Evolutionary conservation across 2,113 vertebrate genomes (phyloP).

Genomic region (Haplochromis burtoni): DNA sequence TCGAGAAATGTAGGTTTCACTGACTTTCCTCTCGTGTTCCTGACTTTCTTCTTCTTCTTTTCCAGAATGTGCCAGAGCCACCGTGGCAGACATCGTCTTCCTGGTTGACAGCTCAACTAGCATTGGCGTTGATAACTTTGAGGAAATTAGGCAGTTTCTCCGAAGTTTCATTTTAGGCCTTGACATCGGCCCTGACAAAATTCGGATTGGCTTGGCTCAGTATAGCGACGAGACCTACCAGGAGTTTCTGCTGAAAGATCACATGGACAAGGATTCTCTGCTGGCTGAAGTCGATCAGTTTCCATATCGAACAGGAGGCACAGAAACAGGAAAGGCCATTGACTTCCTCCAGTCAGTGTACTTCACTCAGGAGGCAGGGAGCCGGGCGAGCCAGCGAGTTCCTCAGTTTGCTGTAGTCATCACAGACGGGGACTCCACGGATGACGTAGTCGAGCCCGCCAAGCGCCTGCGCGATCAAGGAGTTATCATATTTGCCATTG

Average conservation of each 20-base stretch:
- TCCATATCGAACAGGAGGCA: slow-evolving; percentile 57
- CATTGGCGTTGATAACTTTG: slow-evolving; percentile 64
- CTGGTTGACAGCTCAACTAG: slow-evolving; percentile 76
- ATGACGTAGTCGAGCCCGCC: slow-evolving; percentile 60
- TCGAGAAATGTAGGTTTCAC: not conserved
- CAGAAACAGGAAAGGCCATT: slow-evolving; percentile 71
- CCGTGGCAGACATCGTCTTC: slow-evolving; percentile 75
- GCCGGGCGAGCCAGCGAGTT: slow-evolving; percentile 48
- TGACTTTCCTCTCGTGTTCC: not conserved
- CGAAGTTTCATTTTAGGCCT: slow-evolving; percentile 59
- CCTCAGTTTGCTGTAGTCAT: slow-evolving; percentile 78
- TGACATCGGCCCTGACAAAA: slow-evolving; percentile 65
- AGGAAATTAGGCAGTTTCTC: slow-evolving; percentile 70
- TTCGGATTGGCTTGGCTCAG: slow-evolving; percentile 73
- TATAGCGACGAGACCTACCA: slow-evolving; percentile 60
- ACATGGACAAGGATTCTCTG: slow-evolving; percentile 58
- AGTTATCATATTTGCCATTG: slow-evolving; percentile 72
- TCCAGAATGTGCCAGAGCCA: slow-evolving; percentile 71
- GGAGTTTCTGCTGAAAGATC: slow-evolving; percentile 72
- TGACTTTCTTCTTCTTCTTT: not conserved
- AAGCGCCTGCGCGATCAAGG: slow-evolving; percentile 57
- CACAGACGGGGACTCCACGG: slow-evolving; percentile 72
- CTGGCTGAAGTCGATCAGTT: slow-evolving; percentile 62
- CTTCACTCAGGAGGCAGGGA: slow-evolving; percentile 64
- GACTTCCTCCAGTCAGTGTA: slow-evolving; percentile 57